Percentiles rank a stretch among this genome's conserved stretches.
Evolutionary conservation across 2,797 vertebrate species (phyloP).

Genomic region (Melanotaenia trifasciata): DNA sequence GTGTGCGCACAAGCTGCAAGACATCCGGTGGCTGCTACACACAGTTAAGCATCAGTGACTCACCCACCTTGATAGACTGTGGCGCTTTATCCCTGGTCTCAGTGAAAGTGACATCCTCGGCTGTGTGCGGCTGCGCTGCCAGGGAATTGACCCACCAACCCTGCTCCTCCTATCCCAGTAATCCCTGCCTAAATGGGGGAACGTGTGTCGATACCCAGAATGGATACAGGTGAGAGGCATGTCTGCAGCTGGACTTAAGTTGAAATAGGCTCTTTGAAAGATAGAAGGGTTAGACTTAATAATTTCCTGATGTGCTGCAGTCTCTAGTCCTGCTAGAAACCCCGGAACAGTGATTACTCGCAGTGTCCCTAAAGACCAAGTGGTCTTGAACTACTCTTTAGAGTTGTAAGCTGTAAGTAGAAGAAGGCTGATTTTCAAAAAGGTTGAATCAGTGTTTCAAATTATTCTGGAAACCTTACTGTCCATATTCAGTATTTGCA

Average conservation of each 20-base stretch:
- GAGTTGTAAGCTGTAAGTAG: conserved; percentile 42
- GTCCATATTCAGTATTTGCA: background rate
- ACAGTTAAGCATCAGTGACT: conserved; percentile 77
- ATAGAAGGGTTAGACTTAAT: conserved; percentile 10
- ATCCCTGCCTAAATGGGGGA: conserved; percentile 90
- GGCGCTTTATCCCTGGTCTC: conserved; percentile 86
- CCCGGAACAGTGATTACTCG: conserved; percentile 25
- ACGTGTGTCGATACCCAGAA: conserved; percentile 84
- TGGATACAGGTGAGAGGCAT: conserved; percentile 88
- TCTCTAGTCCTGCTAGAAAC: conserved; percentile 9
- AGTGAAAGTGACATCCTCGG: conserved; percentile 70
- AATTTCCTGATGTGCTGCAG: conserved; percentile 3
- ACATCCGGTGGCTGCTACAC: conserved; percentile 78
- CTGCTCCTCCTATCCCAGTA: conserved; percentile 84
- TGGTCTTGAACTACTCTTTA: conserved; percentile 29
- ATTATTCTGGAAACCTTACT: background rate
- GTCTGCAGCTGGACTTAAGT: background rate
- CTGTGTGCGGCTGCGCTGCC: conserved; percentile 82
- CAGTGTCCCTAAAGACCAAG: conserved; percentile 15
- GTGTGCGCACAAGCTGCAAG: conserved; percentile 79
- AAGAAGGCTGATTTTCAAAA: conserved; percentile 26
- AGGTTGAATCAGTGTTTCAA: background rate
- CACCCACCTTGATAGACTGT: conserved; percentile 80
- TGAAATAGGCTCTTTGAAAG: conserved; percentile 11
- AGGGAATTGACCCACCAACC: conserved; percentile 79